These are phyloP conservation scores for Archips crataeganus DNA, from an alignment of 2,888 invertebrate genomes.

Conservation along the genomic window DNA sequence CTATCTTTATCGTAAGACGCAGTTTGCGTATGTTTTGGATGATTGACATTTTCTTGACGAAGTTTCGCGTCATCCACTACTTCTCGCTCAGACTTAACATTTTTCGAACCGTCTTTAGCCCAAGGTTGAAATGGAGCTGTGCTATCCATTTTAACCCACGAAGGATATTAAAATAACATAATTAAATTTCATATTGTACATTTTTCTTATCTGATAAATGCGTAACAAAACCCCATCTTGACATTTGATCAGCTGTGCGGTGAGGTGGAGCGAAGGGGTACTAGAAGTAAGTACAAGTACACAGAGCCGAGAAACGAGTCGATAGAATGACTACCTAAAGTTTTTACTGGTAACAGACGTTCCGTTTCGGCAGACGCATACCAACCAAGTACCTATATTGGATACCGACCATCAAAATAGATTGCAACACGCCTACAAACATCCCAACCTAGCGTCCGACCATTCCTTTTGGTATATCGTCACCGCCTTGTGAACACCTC, in stretches of 20 bases:
- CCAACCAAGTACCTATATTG: too few species aligned
- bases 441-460: too few species aligned
- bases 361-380: too few species aligned
- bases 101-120: conserved; percentile 81
- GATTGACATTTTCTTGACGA: conserved; percentile 86
- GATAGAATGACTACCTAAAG: background rate
- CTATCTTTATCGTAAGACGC: conserved; percentile 85
- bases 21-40: conserved; percentile 86
- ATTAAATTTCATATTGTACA: conserved; percentile 75
- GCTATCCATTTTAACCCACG: conserved; percentile 80
- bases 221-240: conserved; percentile 86
- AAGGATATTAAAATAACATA: conserved; percentile 63
- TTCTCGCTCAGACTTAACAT: conserved; percentile 81
- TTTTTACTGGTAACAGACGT: background rate
- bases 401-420: too few species aligned
- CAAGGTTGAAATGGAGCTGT: conserved; percentile 84
- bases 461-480: too few species aligned
- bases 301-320: conserved; percentile 6
- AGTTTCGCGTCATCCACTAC: conserved; percentile 85
- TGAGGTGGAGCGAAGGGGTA: conserved; percentile 68
- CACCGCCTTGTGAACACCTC: too few species aligned
- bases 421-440: too few species aligned
- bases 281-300: background rate
- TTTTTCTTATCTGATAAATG: conserved; percentile 76
- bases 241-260: conserved; percentile 86